A percentile compares a stretch with the other conserved stretches of the same genome.
These are phyloP conservation scores for Strigops habroptila DNA, from an alignment of 2,113 vertebrate species.

Conservation along the genomic window DNA sequence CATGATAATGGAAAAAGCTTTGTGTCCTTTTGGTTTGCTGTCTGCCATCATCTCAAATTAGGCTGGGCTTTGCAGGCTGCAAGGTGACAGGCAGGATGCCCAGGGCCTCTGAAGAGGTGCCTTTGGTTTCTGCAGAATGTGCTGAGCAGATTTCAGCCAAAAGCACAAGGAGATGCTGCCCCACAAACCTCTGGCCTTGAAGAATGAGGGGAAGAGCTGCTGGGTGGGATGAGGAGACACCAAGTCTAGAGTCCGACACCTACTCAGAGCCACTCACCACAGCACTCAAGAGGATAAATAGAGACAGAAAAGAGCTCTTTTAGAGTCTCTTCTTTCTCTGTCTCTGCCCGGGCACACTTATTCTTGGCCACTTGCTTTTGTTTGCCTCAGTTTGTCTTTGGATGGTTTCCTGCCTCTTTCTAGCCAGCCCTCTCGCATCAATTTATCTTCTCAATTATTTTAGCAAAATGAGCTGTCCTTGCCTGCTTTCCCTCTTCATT, in stretches of 20 bases:
- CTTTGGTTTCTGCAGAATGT: rapidly evolving
- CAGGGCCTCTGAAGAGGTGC: not conserved
- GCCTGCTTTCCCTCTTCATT: not conserved
- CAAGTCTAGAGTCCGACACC: not conserved
- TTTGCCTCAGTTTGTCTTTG: not conserved
- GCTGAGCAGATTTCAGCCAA: not conserved
- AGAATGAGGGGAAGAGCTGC: not conserved
- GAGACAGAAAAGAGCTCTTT: not conserved
- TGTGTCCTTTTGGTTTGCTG: not conserved
- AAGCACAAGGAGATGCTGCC: not conserved
- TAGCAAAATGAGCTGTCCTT: not conserved
- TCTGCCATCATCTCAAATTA: not conserved
- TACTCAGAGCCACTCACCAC: not conserved
- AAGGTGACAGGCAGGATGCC: not conserved
- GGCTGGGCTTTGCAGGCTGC: not conserved
- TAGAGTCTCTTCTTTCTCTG: not conserved
- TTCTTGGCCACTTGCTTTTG: not conserved
- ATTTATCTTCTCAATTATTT: not conserved
- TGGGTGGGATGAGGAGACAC: not conserved
- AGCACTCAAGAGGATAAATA: not conserved
- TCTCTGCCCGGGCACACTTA: not conserved
- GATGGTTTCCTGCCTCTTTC: not conserved
- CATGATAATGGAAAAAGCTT: not conserved
- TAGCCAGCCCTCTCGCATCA: rapidly evolving
- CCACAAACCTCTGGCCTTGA: not conserved